Evolutionary conservation across 2,797 vertebrate genomes (phyloP), one percentile per base, ranked within the genome.

Genomic region (Hippoglossus hippoglossus): DNA sequence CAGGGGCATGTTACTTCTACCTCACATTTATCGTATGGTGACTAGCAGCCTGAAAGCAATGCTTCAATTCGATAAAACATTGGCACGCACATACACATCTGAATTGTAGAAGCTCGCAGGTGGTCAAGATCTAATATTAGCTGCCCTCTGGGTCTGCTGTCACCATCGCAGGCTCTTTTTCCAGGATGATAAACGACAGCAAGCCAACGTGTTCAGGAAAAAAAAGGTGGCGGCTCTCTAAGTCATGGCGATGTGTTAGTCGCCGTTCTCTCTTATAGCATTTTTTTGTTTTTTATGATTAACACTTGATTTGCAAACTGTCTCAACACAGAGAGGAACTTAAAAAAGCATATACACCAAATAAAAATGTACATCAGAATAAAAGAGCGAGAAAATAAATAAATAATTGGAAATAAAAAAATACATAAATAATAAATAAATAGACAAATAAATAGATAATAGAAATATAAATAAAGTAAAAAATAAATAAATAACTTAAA

Each of bases 61-160:
- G 39, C 66, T 57, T 75, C 39, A 66, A 31, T 64, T 31, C 46
- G 18, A 47, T 53, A 6, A 62, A 63, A 54, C 50, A 41, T 53
- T 73, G 72, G 15, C 41, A 24, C 49, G 13, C 60, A 19, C 19
- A 11, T 46, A 53, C 25, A 22, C 58, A 9, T 39, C 36, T 68
- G n/a, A 4, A 6, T 19, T 5, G 12, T 15, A 41, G 21, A 81
- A 6, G 73, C 18, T 41, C 2, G 34, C 34, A 47, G 19, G 75
- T 22, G 22, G 54, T 53, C 13, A 18, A 19, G 31, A 22, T 63
- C 50, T 64, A 66, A 50, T 41, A 49, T 36, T 22, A 63, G 57
- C 61, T 53, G 41, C 54, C 31, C 13, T 41, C 53, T 47, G 62
- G 64, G 66, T 68, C 31, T 56, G 39, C 54, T 41, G 54, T 61